Evolutionary conservation across 2,888 invertebrate species (phyloP).

Genomic region (Plusia festucae): DNA sequence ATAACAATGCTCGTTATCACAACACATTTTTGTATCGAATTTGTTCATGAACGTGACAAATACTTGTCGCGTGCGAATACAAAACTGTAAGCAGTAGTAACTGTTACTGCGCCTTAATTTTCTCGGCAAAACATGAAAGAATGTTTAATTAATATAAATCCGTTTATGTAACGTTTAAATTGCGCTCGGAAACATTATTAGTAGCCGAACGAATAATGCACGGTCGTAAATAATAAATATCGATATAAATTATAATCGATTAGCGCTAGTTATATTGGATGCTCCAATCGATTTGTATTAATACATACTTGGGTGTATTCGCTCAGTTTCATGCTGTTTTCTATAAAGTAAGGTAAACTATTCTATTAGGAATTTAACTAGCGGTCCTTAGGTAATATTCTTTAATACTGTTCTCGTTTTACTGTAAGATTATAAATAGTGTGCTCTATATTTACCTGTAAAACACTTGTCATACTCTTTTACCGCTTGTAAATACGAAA

Average conservation of each 20-base stretch:
- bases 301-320: neutral
- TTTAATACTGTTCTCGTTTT: no score
- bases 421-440: no score
- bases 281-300: constrained; percentile 25
- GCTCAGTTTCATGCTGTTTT: neutral
- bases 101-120: neutral
- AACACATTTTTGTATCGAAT: constrained; percentile 1
- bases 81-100: neutral
- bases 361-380: no score
- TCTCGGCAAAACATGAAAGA: neutral
- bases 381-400: no score
- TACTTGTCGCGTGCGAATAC: constrained; percentile 2
- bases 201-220: constrained; percentile 16
- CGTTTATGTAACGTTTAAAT: constrained; percentile 16
- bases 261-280: constrained; percentile 21
- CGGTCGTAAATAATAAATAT: constrained; percentile 27
- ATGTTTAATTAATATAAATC: constrained; percentile 15
- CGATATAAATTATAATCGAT: constrained; percentile 42
- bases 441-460: no score
- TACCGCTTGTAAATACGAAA: no score
- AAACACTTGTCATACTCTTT: no score
- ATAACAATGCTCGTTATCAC: constrained; percentile 4
- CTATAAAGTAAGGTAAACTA: neutral
- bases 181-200: constrained; percentile 24
- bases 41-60: constrained; percentile 4